These are phyloP conservation scores for Drosophila affinis DNA, from an alignment of 2,888 invertebrate genomes.

Conservation along the genomic window DNA sequence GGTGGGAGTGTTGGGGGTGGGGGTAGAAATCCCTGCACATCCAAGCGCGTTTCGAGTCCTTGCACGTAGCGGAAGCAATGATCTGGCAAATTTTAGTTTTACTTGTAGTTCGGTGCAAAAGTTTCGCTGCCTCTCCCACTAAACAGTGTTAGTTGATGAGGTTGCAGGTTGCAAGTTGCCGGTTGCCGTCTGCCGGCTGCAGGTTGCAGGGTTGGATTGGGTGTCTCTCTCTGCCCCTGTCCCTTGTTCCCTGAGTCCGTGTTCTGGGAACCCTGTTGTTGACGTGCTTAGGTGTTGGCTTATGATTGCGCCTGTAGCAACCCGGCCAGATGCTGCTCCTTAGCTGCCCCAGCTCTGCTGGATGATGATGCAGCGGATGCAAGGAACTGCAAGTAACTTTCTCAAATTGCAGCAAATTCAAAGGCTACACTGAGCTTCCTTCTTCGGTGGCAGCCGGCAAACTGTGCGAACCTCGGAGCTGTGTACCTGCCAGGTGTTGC, in stretches of 20 bases:
- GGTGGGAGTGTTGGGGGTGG: neutral
- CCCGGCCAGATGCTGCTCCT: slow-evolving; percentile 45
- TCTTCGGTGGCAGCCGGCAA: slow-evolving; percentile 39
- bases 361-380: slow-evolving; percentile 56
- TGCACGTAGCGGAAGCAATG: slow-evolving; percentile 76
- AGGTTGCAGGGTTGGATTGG: neutral
- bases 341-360: slow-evolving; percentile 37
- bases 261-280: slow-evolving; percentile 62
- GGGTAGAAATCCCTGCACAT: slow-evolving; percentile 41
- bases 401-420: slow-evolving; percentile 72
- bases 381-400: slow-evolving; percentile 78
- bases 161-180: neutral
- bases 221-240: slow-evolving; percentile 35
- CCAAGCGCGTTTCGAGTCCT: slow-evolving; percentile 59
- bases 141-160: slow-evolving; percentile 70
- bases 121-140: slow-evolving; percentile 64
- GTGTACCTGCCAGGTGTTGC: slow-evolving; percentile 32
- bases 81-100: slow-evolving; percentile 77
- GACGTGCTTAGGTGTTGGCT: slow-evolving; percentile 78
- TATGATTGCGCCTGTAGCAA: slow-evolving; percentile 71
- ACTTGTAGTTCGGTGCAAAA: slow-evolving; percentile 70
- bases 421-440: slow-evolving; percentile 63
- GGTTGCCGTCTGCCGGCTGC: neutral
- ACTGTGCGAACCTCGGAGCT: slow-evolving; percentile 6
- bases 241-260: slow-evolving; percentile 6